Evolutionary conservation across 2,888 invertebrate genomes (phyloP), one percentile per base, ranked within the genome.

Genomic region (Bruchidius siliquastri): DNA sequence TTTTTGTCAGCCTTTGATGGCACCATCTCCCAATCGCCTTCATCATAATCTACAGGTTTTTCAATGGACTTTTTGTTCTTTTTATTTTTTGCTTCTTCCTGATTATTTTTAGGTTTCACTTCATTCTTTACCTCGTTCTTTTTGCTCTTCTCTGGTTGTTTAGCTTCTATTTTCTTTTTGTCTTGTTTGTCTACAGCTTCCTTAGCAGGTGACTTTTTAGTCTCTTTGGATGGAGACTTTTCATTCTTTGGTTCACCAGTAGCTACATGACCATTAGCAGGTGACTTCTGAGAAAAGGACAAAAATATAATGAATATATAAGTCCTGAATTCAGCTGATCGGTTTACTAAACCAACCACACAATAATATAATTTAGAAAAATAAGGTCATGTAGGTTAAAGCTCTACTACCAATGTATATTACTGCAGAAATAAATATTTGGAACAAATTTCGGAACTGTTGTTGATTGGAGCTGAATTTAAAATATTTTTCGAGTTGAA

Each of bases 1-100:
- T 93, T 94, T 84, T 93, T 93, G 76, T 93, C 93, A 81, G 91
- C 89, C 85, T 92, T 88, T 82, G 92, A 89, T 76, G 92, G 87
- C 79, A 93, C 91, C 79, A 89, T 90, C 87, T 93, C 91, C 94
- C 94, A 94, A 71, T 91, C 90, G 69, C 92, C 93, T 80, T 93
- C 93, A 85, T 93, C 93, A 86, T 90, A 92, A 81, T 92, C 92
- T 69, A 90, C 89, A 13, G 93, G 92, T 83, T 93, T 93, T 80
- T 92, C 92, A 22, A 67, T 13, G 0, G 83, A 84, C 82, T 86
- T 91, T 86, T 87, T 88, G 79, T 89, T 90, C 75, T 87, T 87
- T 76, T 87, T 87, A 70, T 85, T 86, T 74, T 78, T 80, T 6
- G 77, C 71, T 70, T 81, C 78, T 70, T 87, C 87, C 21, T 21